Conservation (phyloP, 2,113 vertebrate genomes). For the Pithys albifrons region DNA sequence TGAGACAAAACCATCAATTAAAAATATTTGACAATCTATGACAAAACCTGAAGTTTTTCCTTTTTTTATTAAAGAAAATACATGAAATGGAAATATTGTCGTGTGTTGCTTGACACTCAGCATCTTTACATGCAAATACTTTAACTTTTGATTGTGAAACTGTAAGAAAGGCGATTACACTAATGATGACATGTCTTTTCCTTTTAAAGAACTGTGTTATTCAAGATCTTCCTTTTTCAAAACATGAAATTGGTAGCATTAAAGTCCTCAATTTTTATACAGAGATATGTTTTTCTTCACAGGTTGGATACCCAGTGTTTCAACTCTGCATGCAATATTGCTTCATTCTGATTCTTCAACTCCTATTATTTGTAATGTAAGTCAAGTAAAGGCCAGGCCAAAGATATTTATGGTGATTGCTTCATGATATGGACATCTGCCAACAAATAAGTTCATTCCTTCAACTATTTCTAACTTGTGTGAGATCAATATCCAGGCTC, state of each 20-base stretch:
- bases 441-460: conserved; percentile 62
- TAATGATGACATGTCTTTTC: not conserved
- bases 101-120: conserved; percentile 18
- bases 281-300: not conserved
- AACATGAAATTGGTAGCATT: not conserved
- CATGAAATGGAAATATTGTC: conserved; percentile 47
- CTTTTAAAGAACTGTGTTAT: not conserved
- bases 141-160: not conserved
- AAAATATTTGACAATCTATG: conserved; percentile 20
- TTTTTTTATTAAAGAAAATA: conserved; percentile 30
- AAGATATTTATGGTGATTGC: conserved; percentile 53
- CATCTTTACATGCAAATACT: conserved; percentile 36
- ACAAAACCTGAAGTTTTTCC: not conserved
- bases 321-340: not conserved
- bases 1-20: conserved; percentile 41
- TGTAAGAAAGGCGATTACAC: not conserved
- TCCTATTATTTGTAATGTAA: not conserved
- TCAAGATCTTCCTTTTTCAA: not conserved
- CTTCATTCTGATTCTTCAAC: not conserved
- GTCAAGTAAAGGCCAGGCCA: conserved; percentile 26
- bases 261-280: not conserved
- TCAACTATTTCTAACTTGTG: conserved; percentile 42
- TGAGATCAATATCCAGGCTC: conserved; percentile 55
- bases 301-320: not conserved
- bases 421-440: conserved; percentile 60